phyloP scores from a whole-genome alignment of 1,140 invertebrate species.

The Agrypnia vestita region DNA sequence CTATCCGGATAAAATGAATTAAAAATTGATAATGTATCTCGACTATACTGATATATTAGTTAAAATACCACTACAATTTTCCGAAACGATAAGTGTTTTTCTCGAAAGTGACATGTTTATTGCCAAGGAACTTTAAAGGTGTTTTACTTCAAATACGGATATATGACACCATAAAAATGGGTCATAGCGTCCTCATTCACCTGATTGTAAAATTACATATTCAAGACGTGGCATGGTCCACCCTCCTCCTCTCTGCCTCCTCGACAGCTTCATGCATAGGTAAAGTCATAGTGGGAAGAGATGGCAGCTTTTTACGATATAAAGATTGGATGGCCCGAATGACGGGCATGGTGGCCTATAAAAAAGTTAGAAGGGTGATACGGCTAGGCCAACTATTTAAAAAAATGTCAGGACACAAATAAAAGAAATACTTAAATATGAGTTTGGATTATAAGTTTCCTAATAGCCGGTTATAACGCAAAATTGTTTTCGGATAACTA shows the following conservation, averaged over 20 bases:
- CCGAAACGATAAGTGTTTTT: neutral
- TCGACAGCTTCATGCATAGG: slow-evolving; percentile 50
- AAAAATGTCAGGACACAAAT: slow-evolving; percentile 9
- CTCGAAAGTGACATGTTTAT: neutral
- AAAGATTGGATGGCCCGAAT: slow-evolving; percentile 55
- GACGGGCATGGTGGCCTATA: slow-evolving; percentile 45
- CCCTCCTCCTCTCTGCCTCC: slow-evolving; percentile 1
- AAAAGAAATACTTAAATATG: too few species aligned
- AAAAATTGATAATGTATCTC: too few species aligned
- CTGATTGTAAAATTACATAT: slow-evolving; percentile 62
- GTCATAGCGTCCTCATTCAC: slow-evolving; percentile 60
- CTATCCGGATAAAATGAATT: too few species aligned
- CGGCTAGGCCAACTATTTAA: slow-evolving; percentile 7
- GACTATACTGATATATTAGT: too few species aligned
- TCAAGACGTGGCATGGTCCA: slow-evolving; percentile 49
- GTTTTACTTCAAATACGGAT: slow-evolving; percentile 40
- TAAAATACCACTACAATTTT: too few species aligned
- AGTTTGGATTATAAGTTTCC: too few species aligned
- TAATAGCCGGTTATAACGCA: too few species aligned
- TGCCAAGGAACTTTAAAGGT: slow-evolving; percentile 13
- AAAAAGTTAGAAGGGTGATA: slow-evolving; percentile 44
- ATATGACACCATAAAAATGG: slow-evolving; percentile 54
- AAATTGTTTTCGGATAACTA: too few species aligned
- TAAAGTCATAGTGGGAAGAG: slow-evolving; percentile 43
- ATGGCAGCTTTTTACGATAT: slow-evolving; percentile 52